phyloP scores from a whole-genome alignment of 1,140 invertebrate genomes.

The Zaprionus tsacasi region DNA sequence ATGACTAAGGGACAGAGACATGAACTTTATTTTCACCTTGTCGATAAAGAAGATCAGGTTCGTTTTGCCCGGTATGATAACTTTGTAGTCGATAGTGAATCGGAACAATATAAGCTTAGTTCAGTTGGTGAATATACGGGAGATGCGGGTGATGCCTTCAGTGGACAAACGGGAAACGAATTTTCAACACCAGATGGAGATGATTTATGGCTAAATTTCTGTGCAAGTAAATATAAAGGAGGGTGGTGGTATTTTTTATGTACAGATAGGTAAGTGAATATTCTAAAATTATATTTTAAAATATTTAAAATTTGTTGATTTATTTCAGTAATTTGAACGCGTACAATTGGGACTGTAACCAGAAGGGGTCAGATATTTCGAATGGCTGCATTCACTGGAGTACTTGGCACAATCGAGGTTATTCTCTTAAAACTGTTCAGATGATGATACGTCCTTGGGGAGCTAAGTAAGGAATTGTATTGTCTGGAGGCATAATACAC shows the following conservation, averaged over 20 bases:
- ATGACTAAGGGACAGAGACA: slow-evolving; percentile 11
- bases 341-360: neutral
- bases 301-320: neutral
- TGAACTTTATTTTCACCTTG: slow-evolving; percentile 26
- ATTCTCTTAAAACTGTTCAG: too few species aligned
- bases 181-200: slow-evolving; percentile 7
- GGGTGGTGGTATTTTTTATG: slow-evolving; percentile 11
- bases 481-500: too few species aligned
- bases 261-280: neutral
- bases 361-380: neutral
- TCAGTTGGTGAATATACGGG: neutral
- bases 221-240: neutral
- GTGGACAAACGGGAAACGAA: neutral
- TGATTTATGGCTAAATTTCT: neutral
- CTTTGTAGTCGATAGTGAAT: slow-evolving; percentile 2
- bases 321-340: neutral
- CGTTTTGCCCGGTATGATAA: slow-evolving; percentile 22
- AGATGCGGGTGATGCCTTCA: neutral
- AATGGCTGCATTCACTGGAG: neutral
- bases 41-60: slow-evolving; percentile 10
- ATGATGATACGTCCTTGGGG: too few species aligned
- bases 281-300: neutral
- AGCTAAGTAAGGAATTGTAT: too few species aligned
- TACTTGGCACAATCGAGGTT: too few species aligned
- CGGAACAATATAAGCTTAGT: slow-evolving; percentile 6